A percentile compares a stretch with the other conserved stretches of the same genome.
phyloP scores from a whole-genome alignment of 2,888 invertebrate genomes.

The Hermaeophaga mercurialis region DNA sequence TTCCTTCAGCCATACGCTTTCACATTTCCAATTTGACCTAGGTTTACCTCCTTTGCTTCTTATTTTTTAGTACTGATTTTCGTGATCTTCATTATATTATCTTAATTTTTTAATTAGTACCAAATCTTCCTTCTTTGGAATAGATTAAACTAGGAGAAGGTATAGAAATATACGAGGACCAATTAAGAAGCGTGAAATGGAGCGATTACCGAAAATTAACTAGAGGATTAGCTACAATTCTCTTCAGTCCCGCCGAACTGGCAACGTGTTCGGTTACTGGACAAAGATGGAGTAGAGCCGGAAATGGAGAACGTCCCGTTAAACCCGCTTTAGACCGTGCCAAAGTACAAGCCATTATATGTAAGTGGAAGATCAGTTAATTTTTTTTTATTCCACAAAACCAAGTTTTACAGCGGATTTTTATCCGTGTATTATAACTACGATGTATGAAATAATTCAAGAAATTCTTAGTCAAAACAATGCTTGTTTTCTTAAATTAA shows the following conservation, averaged over 20 bases:
- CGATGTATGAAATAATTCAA: too few species aligned
- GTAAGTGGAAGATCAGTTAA: constrained; percentile 55
- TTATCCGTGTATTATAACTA: too few species aligned
- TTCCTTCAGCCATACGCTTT: too few species aligned
- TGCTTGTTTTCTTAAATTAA: too few species aligned
- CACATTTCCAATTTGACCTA: too few species aligned
- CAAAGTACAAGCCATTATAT: constrained; percentile 76
- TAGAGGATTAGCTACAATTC: constrained; percentile 72
- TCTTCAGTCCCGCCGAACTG: constrained; percentile 75
- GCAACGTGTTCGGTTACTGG: constrained; percentile 78
- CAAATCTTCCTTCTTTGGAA: constrained; percentile 7
- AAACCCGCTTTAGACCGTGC: constrained; percentile 75
- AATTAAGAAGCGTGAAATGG: constrained; percentile 74
- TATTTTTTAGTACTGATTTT: too few species aligned
- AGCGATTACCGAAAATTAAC: constrained; percentile 76
- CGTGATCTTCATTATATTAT: too few species aligned
- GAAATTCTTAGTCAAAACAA: too few species aligned
- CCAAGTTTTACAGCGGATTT: too few species aligned
- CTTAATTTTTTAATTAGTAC: too few species aligned
- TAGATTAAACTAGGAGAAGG: constrained; percentile 76
- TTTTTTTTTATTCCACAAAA: too few species aligned
- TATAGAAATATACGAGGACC: constrained; percentile 73
- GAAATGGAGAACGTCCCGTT: constrained; percentile 74
- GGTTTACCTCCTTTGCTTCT: too few species aligned
- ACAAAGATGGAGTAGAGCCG: constrained; percentile 76